These are phyloP conservation scores for Ophion slaviceki DNA, from an alignment of 2,888 invertebrate species.

Conservation along the genomic window DNA sequence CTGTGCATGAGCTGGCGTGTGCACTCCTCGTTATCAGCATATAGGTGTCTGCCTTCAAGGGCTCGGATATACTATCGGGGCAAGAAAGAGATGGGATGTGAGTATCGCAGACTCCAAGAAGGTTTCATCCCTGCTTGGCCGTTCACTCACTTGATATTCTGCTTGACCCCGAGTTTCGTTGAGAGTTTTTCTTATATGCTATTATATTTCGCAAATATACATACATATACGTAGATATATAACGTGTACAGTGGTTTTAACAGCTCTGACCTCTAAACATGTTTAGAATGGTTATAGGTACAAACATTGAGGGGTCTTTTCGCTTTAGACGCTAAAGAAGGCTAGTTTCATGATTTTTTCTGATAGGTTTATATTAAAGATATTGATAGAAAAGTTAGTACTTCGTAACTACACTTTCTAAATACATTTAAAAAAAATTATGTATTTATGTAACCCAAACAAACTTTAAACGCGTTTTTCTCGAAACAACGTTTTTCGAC, in stretches of 20 bases:
- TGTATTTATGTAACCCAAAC: too few species aligned
- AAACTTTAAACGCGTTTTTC: too few species aligned
- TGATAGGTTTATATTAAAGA: too few species aligned
- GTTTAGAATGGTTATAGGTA: too few species aligned
- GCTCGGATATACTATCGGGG: neutral
- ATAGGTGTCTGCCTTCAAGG: conserved; percentile 26
- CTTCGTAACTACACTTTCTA: too few species aligned
- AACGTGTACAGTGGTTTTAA: conserved; percentile 23
- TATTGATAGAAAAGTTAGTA: too few species aligned
- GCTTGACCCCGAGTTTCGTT: conserved; percentile 19
- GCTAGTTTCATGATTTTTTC: too few species aligned
- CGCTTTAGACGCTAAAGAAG: too few species aligned
- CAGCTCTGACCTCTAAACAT: too few species aligned
- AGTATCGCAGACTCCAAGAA: conserved; percentile 33
- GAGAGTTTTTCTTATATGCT: conserved; percentile 33
- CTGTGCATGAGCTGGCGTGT: neutral
- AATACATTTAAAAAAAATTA: too few species aligned
- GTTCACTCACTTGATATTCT: conserved; percentile 43
- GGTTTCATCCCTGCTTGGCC: conserved; percentile 25
- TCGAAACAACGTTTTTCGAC: too few species aligned
- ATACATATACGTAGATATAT: neutral
- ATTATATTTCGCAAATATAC: neutral
- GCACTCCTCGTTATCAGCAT: conserved; percentile 41
- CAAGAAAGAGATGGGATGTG: conserved; percentile 13
- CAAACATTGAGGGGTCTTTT: too few species aligned